Evolutionary conservation across 2,888 invertebrate genomes (phyloP), one percentile per base, ranked within the genome.

Genomic region (Pyrochroa serraticornis): DNA sequence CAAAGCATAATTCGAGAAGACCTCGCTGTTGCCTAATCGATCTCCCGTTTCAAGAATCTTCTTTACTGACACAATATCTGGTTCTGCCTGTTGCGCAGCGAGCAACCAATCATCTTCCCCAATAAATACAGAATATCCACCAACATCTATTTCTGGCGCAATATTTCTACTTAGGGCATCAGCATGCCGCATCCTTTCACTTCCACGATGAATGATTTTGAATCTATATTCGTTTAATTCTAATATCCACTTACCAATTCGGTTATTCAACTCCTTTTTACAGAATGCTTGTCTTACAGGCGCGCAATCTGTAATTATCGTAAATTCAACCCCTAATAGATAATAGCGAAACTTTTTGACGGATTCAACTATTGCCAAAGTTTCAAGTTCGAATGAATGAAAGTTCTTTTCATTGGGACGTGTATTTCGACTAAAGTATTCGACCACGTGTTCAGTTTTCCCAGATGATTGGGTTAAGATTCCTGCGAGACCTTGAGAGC

Each of bases 401-500:
- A 14, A 43, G 2, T 42, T 10, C 8, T 9, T 8, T 14, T 10
- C 6, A 9, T 33, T 52, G 1, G 43, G 43, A 2, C 31, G 34
- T 2, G 45, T 31, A 33, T 37, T 32, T 1, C 44, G 10, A 7
- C 9, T 7, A 22, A 22, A 22, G 22, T 22, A 22, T 3, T 2
- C 2, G 5, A 22, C 22, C 3, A 22, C 22, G 22, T 7, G 31
- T 45, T 31, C 53, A 2, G 2, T 22, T 22, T 5, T 2, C 2
- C 22, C 22, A 22, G 2, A 3, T 5, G 5, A 2, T 5, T 70
- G 68, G 6, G 67, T 10, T 6, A 68, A 12, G 0, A 66, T 61
- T 1, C 57, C 67, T 2, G 55, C 68, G 6, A 66, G n/a, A 1
- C 69, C 66, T 2, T 36, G 6, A 30, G 52, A 22, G 41, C 64